Conservation (phyloP, 2,888 invertebrate genomes). For the Dasysyrphus tricinctus region DNA sequence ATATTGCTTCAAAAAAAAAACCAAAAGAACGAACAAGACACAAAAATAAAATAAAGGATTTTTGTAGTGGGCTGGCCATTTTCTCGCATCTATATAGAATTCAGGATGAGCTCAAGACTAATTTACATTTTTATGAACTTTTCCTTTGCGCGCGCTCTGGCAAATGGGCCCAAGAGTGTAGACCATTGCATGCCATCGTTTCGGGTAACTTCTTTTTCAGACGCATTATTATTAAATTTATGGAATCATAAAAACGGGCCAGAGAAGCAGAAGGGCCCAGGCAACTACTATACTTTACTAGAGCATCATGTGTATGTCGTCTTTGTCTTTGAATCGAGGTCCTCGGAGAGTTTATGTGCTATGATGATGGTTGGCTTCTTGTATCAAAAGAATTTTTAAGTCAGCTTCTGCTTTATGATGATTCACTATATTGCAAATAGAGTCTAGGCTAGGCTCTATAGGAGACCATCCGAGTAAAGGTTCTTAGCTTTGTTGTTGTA, state of each 20-base stretch:
- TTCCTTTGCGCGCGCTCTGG: constrained; percentile 10
- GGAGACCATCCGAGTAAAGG: background rate
- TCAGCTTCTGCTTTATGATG: constrained; percentile 22
- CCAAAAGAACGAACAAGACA: background rate
- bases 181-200: constrained; percentile 22
- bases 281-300: background rate
- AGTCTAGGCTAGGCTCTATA: background rate
- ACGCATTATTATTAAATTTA: constrained; percentile 61
- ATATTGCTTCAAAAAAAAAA: background rate
- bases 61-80: constrained; percentile 32
- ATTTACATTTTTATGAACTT: constrained; percentile 71
- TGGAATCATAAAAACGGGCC: constrained; percentile 30
- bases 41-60: constrained; percentile 10
- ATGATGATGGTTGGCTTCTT: constrained; percentile 5
- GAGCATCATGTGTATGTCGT: constrained; percentile 4
- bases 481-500: background rate
- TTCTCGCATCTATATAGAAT: constrained; percentile 22
- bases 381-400: constrained; percentile 19
- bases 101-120: constrained; percentile 32
- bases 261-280: constrained; percentile 7
- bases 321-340: background rate
- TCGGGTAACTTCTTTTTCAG: constrained; percentile 4
- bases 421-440: constrained; percentile 17
- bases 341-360: constrained; percentile 28
- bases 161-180: constrained; percentile 3